Evolutionary conservation across 2,113 vertebrate genomes (phyloP).

Genomic region (Prietella phreatophila): DNA sequence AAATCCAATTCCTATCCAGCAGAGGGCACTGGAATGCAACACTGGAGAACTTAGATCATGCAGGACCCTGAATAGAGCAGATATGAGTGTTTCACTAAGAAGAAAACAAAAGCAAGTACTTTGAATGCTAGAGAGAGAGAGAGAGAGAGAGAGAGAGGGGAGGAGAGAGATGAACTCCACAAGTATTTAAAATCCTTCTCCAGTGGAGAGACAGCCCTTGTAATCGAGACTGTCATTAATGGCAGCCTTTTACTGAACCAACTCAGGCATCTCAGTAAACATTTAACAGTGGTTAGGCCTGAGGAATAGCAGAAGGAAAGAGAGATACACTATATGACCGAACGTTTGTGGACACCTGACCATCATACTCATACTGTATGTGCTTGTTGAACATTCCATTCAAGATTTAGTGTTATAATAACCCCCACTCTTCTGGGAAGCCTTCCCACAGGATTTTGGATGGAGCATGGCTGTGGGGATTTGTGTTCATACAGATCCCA

Average conservation of each 20-base stretch:
- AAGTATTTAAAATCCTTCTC: background rate
- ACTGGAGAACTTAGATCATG: background rate
- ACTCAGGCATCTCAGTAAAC: background rate
- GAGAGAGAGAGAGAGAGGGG: background rate
- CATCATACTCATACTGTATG: background rate
- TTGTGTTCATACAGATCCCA: no score
- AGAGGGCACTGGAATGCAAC: slow-evolving; percentile 28
- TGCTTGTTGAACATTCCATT: background rate
- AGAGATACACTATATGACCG: background rate
- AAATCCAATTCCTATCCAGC: background rate
- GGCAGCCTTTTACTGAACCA: background rate
- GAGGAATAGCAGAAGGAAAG: background rate
- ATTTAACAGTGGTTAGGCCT: background rate
- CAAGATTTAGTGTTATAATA: background rate
- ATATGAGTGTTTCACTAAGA: background rate
- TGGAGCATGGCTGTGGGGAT: background rate
- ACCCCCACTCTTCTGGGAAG: background rate
- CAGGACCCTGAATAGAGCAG: background rate
- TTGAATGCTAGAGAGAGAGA: background rate
- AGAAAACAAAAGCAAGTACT: slow-evolving; percentile 24
- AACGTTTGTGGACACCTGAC: background rate
- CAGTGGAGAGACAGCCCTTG: background rate
- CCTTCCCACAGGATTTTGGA: no score
- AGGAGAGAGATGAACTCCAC: background rate
- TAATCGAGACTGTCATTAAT: slow-evolving; percentile 19